phyloP scores from a whole-genome alignment of 1,140 invertebrate species.

The Ceratitis capitata region DNA sequence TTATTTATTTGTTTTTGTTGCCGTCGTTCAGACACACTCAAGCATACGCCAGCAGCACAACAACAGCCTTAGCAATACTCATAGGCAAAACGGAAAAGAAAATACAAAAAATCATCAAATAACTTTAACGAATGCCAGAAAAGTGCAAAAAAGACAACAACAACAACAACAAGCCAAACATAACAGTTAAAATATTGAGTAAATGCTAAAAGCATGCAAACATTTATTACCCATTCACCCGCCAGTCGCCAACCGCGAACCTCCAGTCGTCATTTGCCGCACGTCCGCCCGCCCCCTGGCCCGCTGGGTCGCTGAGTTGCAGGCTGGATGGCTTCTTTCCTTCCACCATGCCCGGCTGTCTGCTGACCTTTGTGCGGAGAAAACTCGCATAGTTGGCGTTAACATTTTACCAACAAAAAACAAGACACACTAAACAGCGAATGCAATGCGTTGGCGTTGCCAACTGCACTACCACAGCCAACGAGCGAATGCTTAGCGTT shows the following conservation, averaged over 20 bases:
- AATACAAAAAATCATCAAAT: conserved; percentile 20
- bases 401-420: neutral
- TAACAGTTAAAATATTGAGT: conserved; percentile 15
- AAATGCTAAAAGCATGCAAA: conserved; percentile 22
- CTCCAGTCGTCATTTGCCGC: neutral
- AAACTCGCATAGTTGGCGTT: conserved; percentile 16
- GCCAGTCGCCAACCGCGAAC: neutral
- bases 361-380: conserved; percentile 32
- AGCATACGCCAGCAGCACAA: neutral
- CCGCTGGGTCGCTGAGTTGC: neutral
- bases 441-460: conserved; percentile 18
- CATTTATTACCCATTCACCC: neutral
- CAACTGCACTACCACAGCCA: neutral
- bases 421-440: too few relatives aligned
- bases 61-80: neutral
- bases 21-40: neutral
- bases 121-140: neutral
- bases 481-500: neutral
- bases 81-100: too few relatives aligned
- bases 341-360: neutral
- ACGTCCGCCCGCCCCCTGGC: neutral
- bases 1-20: neutral
- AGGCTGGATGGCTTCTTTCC: too few relatives aligned
- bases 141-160: neutral
- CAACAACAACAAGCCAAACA: neutral